These are phyloP conservation scores for Columba guinea DNA, from an alignment of 2,797 vertebrate species.

Conservation along the genomic window DNA sequence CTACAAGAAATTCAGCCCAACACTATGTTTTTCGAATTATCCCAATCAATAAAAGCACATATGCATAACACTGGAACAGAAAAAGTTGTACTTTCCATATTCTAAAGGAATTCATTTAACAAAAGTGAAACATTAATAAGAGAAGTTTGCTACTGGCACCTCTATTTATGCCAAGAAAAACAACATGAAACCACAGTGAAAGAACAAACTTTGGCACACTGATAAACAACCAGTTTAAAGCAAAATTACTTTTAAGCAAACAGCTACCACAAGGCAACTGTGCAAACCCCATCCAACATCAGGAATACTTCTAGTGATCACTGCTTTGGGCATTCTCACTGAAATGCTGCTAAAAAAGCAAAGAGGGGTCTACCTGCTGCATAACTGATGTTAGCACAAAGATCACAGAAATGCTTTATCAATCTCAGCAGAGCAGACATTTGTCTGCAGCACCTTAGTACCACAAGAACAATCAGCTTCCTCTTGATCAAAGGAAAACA, in stretches of 20 bases:
- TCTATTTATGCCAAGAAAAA: background rate
- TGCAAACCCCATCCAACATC: background rate
- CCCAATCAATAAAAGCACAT: background rate
- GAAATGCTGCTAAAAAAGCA: background rate
- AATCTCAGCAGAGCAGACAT: background rate
- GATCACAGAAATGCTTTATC: background rate
- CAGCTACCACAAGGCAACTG: background rate
- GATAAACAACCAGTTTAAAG: background rate
- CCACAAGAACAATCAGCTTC: background rate
- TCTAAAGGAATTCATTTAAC: background rate
- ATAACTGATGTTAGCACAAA: background rate
- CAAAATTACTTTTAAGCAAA: background rate
- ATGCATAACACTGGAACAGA: background rate
- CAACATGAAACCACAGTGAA: background rate
- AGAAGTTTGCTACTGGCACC: background rate
- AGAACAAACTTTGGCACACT: background rate
- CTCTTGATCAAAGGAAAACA: conserved; percentile 12
- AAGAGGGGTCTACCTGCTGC: background rate
- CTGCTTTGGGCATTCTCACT: background rate
- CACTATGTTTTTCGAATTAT: background rate
- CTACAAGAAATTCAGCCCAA: background rate
- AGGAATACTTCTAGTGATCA: background rate
- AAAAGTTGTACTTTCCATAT: background rate
- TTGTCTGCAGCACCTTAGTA: background rate
- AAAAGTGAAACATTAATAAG: background rate